A percentile compares a stretch with the other conserved stretches of the same genome.
These are phyloP conservation scores for Kradibia gibbosae DNA, from an alignment of 1,140 invertebrate species.

Conservation along the genomic window DNA sequence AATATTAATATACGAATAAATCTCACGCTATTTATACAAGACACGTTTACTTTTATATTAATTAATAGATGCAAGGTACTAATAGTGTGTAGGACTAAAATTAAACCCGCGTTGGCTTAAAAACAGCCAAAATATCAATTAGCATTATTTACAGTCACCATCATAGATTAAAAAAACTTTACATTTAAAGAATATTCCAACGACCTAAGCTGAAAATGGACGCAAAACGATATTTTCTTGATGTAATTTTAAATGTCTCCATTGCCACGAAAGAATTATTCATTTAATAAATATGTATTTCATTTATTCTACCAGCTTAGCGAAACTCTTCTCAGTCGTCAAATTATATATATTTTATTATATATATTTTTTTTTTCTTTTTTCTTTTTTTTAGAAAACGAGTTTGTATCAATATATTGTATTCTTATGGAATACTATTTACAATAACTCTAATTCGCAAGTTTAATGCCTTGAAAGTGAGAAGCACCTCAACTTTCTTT, in stretches of 20 bases:
- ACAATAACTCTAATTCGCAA: slow-evolving; percentile 39
- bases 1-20: slow-evolving; percentile 42
- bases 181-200: slow-evolving; percentile 38
- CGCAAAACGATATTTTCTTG: slow-evolving; percentile 33
- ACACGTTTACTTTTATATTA: slow-evolving; percentile 35
- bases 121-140: slow-evolving; percentile 48
- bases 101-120: slow-evolving; percentile 50
- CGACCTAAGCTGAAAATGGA: slow-evolving; percentile 23
- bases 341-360: not conserved
- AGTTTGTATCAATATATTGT: slow-evolving; percentile 16
- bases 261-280: not conserved
- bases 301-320: not conserved
- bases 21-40: slow-evolving; percentile 47
- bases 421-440: slow-evolving; percentile 29
- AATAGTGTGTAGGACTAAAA: slow-evolving; percentile 55
- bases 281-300: slow-evolving; percentile 33
- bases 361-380: not conserved
- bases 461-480: slow-evolving; percentile 23
- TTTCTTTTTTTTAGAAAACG: not conserved
- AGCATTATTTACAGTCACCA: slow-evolving; percentile 55
- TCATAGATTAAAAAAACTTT: slow-evolving; percentile 43
- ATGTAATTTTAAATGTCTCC: slow-evolving; percentile 7
- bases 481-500: slow-evolving; percentile 39
- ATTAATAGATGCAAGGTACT: slow-evolving; percentile 57
- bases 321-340: slow-evolving; percentile 11